These are phyloP conservation scores for Penaeus monodon DNA, from an alignment of 2,888 invertebrate species.

Conservation along the genomic window DNA sequence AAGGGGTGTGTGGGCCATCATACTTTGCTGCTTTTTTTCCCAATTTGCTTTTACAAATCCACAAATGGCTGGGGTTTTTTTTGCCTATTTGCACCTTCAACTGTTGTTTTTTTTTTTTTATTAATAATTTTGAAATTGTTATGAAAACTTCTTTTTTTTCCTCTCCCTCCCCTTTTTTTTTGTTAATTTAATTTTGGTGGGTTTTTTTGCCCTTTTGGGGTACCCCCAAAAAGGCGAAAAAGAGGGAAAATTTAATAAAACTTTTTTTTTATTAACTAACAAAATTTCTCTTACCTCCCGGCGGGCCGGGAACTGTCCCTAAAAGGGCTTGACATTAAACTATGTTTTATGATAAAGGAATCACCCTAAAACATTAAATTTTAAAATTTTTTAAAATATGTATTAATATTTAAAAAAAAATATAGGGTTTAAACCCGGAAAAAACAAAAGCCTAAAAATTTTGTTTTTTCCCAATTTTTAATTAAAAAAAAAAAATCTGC, in stretches of 20 bases:
- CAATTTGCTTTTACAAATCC: constrained; percentile 34
- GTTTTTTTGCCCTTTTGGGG: constrained; percentile 18
- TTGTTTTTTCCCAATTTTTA: not conserved
- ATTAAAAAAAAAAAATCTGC: not conserved
- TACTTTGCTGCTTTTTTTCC: constrained; percentile 21
- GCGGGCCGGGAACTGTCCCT: not conserved
- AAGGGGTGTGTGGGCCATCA: constrained; percentile 19
- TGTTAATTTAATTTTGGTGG: not conserved
- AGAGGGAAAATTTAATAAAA: not conserved
- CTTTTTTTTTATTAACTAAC: not conserved
- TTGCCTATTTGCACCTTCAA: no score
- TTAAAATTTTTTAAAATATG: no score
- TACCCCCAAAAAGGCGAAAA: not conserved
- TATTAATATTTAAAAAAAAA: no score
- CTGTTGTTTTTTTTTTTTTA: constrained; percentile 1
- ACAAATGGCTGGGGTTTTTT: constrained; percentile 43
- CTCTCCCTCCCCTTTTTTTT: constrained; percentile 12
- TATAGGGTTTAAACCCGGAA: no score
- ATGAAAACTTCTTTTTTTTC: not conserved
- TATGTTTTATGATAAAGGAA: not conserved
- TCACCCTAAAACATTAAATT: no score
- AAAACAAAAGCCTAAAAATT: not conserved
- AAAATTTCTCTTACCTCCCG: constrained; percentile 2
- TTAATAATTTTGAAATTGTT: not conserved
- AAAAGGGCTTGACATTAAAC: not conserved